These are phyloP conservation scores for Sceloporus tristichus DNA, from an alignment of 2,113 vertebrate genomes.

Conservation along the genomic window DNA sequence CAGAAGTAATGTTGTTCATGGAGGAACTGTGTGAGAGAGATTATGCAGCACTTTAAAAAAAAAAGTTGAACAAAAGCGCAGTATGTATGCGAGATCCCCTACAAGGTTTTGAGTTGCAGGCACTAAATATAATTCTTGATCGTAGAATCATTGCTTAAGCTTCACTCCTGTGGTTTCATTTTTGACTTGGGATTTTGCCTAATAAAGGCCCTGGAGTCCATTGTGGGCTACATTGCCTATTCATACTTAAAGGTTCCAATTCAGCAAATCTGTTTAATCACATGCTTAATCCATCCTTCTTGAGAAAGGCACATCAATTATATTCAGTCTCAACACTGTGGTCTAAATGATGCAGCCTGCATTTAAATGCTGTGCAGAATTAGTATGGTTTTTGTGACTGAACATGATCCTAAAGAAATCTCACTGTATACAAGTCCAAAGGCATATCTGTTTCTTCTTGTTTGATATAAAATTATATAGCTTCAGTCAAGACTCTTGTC, in stretches of 20 bases:
- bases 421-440: slow-evolving; percentile 15
- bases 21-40: background rate
- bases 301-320: slow-evolving; percentile 11
- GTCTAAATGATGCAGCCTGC: background rate
- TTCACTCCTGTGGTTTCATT: background rate
- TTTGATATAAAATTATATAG: slow-evolving; percentile 19
- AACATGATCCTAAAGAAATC: slow-evolving; percentile 37
- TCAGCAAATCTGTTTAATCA: slow-evolving; percentile 20
- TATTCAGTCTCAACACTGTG: background rate
- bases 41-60: background rate
- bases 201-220: background rate
- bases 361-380: slow-evolving; percentile 11
- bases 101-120: background rate
- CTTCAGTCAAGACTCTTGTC: slow-evolving; percentile 27
- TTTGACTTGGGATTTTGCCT: slow-evolving; percentile 8
- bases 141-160: background rate
- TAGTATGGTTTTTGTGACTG: background rate
- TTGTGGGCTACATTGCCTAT: background rate
- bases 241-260: slow-evolving; percentile 13
- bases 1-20: background rate
- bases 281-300: slow-evolving; percentile 17
- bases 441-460: slow-evolving; percentile 7
- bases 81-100: background rate
- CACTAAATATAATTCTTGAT: slow-evolving; percentile 14
- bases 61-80: background rate